Conservation (phyloP, 2,797 vertebrate species). For the Acestrorhynchus altus region DNA sequence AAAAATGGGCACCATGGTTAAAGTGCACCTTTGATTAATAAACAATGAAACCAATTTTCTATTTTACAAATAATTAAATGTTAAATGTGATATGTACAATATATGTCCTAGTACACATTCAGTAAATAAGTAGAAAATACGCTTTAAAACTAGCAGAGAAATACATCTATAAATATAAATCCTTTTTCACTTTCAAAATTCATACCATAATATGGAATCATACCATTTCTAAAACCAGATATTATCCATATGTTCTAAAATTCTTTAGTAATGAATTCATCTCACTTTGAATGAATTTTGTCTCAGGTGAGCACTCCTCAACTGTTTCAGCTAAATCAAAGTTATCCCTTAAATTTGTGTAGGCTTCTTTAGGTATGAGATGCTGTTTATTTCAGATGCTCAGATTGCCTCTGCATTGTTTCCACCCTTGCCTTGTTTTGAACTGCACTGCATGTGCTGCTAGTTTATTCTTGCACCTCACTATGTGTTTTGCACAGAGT, state of each 20-base stretch:
- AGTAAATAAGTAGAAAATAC: too few species aligned
- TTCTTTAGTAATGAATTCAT: background rate
- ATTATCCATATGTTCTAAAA: background rate
- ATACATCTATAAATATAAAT: too few species aligned
- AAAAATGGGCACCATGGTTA: background rate
- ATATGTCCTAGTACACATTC: too few species aligned
- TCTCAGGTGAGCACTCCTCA: background rate
- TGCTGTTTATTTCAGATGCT: slow-evolving; percentile 36
- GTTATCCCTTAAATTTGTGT: too few species aligned
- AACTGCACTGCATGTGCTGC: slow-evolving; percentile 44
- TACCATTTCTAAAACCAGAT: background rate
- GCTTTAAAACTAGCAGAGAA: too few species aligned
- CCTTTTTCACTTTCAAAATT: too few species aligned
- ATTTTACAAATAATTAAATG: too few species aligned
- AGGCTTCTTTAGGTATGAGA: background rate
- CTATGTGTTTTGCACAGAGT: background rate
- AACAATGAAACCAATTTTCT: too few species aligned
- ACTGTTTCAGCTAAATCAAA: background rate
- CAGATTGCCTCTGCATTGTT: slow-evolving; percentile 16
- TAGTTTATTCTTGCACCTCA: background rate
- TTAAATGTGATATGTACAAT: too few species aligned
- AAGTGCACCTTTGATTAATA: too few species aligned
- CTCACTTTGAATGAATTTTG: background rate
- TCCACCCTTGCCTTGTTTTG: slow-evolving; percentile 24
- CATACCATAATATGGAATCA: too few species aligned